Base-by-base conservation (phyloP, 2,888 invertebrate species). In the Lithosia quadra region DNA sequence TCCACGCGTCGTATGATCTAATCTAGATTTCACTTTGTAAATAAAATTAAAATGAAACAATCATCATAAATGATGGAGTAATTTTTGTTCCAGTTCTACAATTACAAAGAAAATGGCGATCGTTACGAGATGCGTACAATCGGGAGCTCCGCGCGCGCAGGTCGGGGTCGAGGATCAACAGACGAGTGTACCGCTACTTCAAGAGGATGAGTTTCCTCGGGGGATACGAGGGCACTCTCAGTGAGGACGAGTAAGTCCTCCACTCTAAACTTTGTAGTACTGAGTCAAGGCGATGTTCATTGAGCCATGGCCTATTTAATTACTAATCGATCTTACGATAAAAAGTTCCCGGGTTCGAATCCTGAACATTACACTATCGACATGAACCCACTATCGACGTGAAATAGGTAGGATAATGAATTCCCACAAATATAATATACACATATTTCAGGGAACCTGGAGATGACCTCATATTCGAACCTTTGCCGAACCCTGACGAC, bases 101-200 rank as follows among this genome's bases (percentile, higher is more conserved):
- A 73, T 76, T 95, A 53, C 95, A 94, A 79, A 89, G 90, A 69
- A 94, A 93, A 84, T 95, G 95, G 95, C 90, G 94, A 49, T 94
- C 94, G 0, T 82, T 94, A 1, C 87, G 93, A 7, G 94, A 95
- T 81, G 93, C 93, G 21, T 94, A 93, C 86, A 93, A 91, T 78
- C 79, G 94, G 7, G 94, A 95, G 83, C 79, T 95, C 68, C 84
- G 94, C 10, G 74, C 87, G 39, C 87, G 93, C 1, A 83, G 86
- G 24, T 80, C 89, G 22, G 88, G 89, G 21, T 71, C 82, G 18
- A 81, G 90, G 53, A 76, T 86, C 56, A 86, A 88, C 74, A 82
- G 89, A 18, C 85, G 89, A 64, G 91, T 91, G 21, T 95, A 95
- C 82, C 89, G 91, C 62, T 92, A 94, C 87, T 95, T 93, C 86